phyloP scores from a whole-genome alignment of 2,113 vertebrate species.

The Zapornia atra region DNA sequence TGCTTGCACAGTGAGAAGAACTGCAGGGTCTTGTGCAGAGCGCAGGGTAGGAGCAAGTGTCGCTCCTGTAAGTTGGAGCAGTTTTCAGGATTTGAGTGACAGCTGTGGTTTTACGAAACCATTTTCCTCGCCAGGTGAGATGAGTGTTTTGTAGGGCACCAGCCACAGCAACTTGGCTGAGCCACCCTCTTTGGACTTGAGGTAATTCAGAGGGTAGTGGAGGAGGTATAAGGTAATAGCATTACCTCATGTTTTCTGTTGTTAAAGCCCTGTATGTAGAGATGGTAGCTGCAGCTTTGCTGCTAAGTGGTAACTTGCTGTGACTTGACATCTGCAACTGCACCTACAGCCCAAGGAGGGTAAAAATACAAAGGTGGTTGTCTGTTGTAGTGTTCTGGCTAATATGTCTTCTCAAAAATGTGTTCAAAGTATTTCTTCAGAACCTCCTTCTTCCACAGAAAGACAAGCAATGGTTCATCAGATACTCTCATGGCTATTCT shows the following conservation, averaged over 20 bases:
- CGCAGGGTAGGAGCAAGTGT: rapidly evolving
- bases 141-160: background rate
- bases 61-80: background rate
- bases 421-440: rapidly evolving
- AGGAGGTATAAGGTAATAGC: background rate
- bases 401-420: background rate
- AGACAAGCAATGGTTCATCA: background rate
- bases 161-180: background rate
- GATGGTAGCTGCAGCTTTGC: background rate
- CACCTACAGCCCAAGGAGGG: background rate
- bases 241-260: background rate
- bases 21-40: background rate
- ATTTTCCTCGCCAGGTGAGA: background rate
- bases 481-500: rapidly evolving
- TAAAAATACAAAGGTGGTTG: background rate
- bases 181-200: background rate
- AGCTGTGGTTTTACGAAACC: background rate
- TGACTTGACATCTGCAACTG: background rate
- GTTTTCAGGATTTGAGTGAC: background rate
- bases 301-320: background rate
- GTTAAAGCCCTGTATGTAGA: background rate
- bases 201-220: background rate
- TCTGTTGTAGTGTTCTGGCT: background rate
- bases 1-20: background rate
- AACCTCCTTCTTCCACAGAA: background rate